Conservation (phyloP, 2,888 invertebrate species). For the Ischnus inquisitorius region DNA sequence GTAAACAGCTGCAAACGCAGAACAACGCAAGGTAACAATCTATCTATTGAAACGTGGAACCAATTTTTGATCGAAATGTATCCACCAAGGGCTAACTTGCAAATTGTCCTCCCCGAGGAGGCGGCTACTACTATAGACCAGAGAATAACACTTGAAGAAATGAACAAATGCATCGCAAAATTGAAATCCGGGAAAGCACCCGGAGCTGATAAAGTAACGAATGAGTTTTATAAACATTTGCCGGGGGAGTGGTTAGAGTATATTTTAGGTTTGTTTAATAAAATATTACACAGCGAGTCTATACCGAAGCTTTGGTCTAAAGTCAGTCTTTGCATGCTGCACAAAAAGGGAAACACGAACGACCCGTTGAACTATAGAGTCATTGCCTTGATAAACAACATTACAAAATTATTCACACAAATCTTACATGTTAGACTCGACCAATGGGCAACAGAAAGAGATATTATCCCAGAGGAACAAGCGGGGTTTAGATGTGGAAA, state of each 20-base stretch:
- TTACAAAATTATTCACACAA: no score
- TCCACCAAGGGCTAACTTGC: conserved; percentile 28
- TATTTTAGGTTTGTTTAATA: not conserved
- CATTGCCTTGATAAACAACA: not conserved
- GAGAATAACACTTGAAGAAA: not conserved
- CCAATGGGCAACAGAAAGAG: not conserved
- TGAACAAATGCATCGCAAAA: not conserved
- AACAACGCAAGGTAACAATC: not conserved
- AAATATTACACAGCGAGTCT: not conserved
- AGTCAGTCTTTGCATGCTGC: no score
- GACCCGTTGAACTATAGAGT: not conserved
- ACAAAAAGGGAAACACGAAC: not conserved
- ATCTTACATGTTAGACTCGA: not conserved
- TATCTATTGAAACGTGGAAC: conserved; percentile 7
- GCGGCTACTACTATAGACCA: not conserved
- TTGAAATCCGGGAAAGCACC: not conserved
- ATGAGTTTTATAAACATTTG: not conserved
- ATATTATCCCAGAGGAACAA: conserved; percentile 61
- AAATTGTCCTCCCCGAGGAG: not conserved
- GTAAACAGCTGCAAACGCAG: not conserved
- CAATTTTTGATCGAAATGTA: conserved; percentile 19
- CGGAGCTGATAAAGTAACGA: not conserved
- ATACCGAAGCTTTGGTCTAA: no score
- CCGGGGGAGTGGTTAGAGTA: not conserved
- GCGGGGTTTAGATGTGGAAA: conserved; percentile 48